These are phyloP conservation scores for Schizopygopsis malacanthus DNA, from an alignment of 2,797 vertebrate species.

Conservation along the genomic window DNA sequence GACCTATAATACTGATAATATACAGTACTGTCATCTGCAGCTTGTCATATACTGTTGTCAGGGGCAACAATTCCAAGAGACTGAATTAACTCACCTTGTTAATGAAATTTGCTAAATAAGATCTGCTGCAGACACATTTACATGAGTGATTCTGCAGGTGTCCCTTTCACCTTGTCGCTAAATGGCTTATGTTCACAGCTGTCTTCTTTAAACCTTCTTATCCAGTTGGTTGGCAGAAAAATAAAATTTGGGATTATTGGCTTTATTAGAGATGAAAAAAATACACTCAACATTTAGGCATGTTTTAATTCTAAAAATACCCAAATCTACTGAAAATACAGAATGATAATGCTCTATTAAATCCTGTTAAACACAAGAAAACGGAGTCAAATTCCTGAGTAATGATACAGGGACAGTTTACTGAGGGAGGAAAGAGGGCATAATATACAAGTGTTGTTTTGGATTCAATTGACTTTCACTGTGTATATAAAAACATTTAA, in stretches of 20 bases:
- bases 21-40: neutral
- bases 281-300: neutral
- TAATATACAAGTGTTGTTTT: no score
- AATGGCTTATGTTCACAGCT: neutral
- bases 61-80: neutral
- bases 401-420: neutral
- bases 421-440: neutral
- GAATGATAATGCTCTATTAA: neutral
- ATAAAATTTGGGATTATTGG: neutral
- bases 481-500: neutral
- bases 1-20: neutral
- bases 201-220: neutral
- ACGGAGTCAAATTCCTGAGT: neutral
- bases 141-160: constrained; percentile 8
- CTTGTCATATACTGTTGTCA: neutral
- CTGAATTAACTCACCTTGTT: neutral
- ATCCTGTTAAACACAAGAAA: neutral
- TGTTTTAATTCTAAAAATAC: neutral
- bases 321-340: neutral
- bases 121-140: neutral
- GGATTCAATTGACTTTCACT: neutral
- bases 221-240: neutral
- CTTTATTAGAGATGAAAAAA: neutral
- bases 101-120: neutral
- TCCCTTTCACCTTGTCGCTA: neutral